Evolutionary conservation across 1,140 invertebrate genomes (phyloP), one percentile per base, ranked within the genome.

Genomic region (Drosophila albomicans): DNA sequence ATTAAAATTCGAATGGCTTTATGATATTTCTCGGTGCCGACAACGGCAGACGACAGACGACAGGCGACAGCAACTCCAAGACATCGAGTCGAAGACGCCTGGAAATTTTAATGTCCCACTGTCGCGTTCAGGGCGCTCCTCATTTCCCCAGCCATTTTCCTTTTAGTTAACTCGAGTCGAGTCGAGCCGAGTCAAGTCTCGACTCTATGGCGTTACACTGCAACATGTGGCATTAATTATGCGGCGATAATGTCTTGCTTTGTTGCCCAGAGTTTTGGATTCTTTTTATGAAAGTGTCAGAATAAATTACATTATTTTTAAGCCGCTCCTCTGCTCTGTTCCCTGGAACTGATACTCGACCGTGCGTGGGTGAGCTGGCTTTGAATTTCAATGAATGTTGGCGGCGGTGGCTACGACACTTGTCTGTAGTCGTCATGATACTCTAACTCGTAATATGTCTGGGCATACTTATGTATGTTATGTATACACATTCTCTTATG

Each of bases 181-280:
- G n/a, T 52, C 30, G 51, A 54, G 11, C 30, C 25, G 11, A 52
- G 35, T 38, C 35, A 0, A 38, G 35, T 10, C 30, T 7, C 13
- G 20, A 11, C 15, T 49, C 28, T 62, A 20, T 63, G 38, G 30
- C 49, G 49, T 46, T 69, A 69, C 78, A 74, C 63, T 85, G 85
- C 86, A 89, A 89, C 86, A 89, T 89, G 85, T 85, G 81, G 78
- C 86, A 89, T 89, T 90, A 89, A 89, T 89, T 90, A 90, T 89
- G 86, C 86, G 75, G 86, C 86, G 85, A 89, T 85, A 89, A 89
- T 89, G 85, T 89, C 85, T 89, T 89, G 78, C 78, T 89, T 88
- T 90, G 85, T 88, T 84, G 81, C 78, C 71, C 56, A 79, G 81
- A 85, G 71, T 90, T 71, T 86, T 71, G 70, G 78, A 71, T 81